Percentiles rank a stretch among this genome's conserved stretches.
These are phyloP conservation scores for Polyommatus icarus DNA, from an alignment of 2,888 invertebrate species.

Conservation along the genomic window DNA sequence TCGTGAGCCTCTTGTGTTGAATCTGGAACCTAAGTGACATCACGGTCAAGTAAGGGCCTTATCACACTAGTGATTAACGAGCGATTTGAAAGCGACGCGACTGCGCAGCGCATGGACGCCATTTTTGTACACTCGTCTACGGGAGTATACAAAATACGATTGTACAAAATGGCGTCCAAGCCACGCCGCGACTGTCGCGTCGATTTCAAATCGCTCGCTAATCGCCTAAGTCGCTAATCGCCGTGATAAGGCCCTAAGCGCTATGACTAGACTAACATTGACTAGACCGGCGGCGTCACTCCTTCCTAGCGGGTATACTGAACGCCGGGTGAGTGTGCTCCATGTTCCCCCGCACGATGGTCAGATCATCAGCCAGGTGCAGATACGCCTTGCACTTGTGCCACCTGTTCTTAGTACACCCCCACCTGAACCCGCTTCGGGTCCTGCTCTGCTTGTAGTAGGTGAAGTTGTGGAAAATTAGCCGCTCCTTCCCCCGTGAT, in stretches of 20 bases:
- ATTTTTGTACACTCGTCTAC: no score
- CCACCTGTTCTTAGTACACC: constrained; percentile 75
- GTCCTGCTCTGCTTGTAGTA: constrained; percentile 73
- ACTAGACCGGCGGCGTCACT: constrained; percentile 24
- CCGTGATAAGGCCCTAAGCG: no score
- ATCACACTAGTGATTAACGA: no score
- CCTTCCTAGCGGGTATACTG: constrained; percentile 43
- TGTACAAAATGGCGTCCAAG: no score
- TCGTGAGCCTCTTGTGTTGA: background rate
- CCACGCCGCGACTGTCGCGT: no score
- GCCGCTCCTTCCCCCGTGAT: constrained; percentile 66
- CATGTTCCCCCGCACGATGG: constrained; percentile 69
- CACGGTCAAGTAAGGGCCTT: background rate
- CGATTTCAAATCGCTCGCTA: no score
- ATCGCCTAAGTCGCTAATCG: no score
- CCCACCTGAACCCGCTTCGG: constrained; percentile 69
- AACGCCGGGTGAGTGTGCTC: constrained; percentile 68
- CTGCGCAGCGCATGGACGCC: no score
- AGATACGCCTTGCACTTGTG: constrained; percentile 70
- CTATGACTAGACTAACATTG: constrained; percentile 15
- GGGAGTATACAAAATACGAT: no score
- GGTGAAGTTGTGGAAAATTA: constrained; percentile 66
- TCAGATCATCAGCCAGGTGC: constrained; percentile 69
- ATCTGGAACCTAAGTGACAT: background rate
- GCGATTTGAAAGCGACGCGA: no score